Evolutionary conservation across 2,113 vertebrate genomes (phyloP), one percentile per base, ranked within the genome.

Genomic region (Silurus asotus): DNA sequence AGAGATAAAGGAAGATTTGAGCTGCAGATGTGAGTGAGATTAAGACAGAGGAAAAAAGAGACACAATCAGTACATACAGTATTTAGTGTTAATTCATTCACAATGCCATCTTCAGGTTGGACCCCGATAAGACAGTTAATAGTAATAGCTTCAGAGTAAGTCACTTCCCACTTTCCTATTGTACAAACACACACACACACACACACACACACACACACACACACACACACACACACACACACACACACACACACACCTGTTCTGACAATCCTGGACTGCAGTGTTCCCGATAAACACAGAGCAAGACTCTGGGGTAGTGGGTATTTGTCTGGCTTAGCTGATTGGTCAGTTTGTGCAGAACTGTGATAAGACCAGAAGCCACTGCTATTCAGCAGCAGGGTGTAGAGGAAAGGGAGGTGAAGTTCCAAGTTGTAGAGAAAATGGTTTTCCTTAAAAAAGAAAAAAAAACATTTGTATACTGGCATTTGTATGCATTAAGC

Each of bases 111-210:
- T 88, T 92, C 87, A 89, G 84, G 84, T 19, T 14, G 20, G 48
- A 6, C 78, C 86, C 37, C 70, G 88, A 88, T 80, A 85, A 93
- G 90, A 93, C 90, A 88, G 86, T 90, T 87, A 86, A 86, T 88
- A 88, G 81, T 77, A 90, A 70, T 72, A 82, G 70, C 72, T 80
- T 86, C 20, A 86, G 86, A 79, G 86, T 86, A 86, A 85, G 67
- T 88, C 72, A 72, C 72, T 75, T 65, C 78, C 23, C 51, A 48
- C 83, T 51, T 55, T 83, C 53, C 62, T 15, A 51, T n/a, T 62
- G 19, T 19, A 37, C 37, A 37, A 37, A n/a, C 25, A 37, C 84
- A 62, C 69, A 62, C 64, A 9, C 70, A 53, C 82, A 51, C 86
- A 62, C 67, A n/a, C 25, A 37, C 84, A 62, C 69, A 62, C 64